Conservation (phyloP, 2,888 invertebrate species). For the Phyllotreta striolata region DNA sequence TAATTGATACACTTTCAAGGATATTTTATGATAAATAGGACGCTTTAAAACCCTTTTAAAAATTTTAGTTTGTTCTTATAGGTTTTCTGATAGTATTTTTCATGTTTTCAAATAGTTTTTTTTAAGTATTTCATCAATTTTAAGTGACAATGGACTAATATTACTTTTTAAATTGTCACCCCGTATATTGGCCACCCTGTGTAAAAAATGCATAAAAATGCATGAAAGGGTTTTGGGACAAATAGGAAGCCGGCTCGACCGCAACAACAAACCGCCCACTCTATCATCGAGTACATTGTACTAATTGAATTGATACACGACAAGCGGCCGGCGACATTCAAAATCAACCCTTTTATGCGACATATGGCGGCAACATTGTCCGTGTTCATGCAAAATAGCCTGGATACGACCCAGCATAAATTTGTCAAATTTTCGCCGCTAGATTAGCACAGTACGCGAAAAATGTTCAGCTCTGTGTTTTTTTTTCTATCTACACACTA, state of each 20-base stretch:
- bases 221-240: slow-evolving; percentile 20
- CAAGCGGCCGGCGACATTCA: slow-evolving; percentile 32
- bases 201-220: too few relatives aligned
- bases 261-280: slow-evolving; percentile 20
- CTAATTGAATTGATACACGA: slow-evolving; percentile 39
- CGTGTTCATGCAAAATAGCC: slow-evolving; percentile 39
- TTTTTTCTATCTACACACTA: too few relatives aligned
- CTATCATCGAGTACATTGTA: slow-evolving; percentile 35
- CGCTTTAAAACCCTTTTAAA: too few relatives aligned
- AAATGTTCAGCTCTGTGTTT: neutral
- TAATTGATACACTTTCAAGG: too few relatives aligned
- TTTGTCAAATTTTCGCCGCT: slow-evolving; percentile 27
- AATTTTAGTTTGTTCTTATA: too few relatives aligned
- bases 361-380: slow-evolving; percentile 35
- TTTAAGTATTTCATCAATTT: too few relatives aligned
- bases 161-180: too few relatives aligned
- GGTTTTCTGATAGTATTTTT: too few relatives aligned
- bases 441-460: slow-evolving; percentile 23
- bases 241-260: slow-evolving; percentile 21
- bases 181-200: too few relatives aligned
- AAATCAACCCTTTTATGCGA: slow-evolving; percentile 34
- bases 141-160: too few relatives aligned
- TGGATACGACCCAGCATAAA: slow-evolving; percentile 33
- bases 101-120: too few relatives aligned
- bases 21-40: too few relatives aligned